Percentiles rank a stretch among this genome's conserved stretches.
These are phyloP conservation scores for Podarcis lilfordi DNA, from an alignment of 2,797 vertebrate species.

Conservation along the genomic window DNA sequence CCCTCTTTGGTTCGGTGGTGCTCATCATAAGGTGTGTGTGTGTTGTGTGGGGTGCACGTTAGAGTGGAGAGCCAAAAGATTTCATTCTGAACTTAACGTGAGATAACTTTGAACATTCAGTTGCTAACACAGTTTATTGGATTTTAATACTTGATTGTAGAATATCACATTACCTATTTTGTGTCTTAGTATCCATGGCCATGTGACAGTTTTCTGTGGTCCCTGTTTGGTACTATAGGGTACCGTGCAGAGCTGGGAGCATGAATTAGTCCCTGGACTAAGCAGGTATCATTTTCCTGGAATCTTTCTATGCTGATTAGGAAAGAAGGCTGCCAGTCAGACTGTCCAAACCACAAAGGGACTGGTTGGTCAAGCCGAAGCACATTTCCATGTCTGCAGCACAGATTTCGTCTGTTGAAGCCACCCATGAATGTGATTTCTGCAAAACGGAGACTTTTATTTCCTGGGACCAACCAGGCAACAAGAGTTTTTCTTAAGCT, in stretches of 20 bases:
- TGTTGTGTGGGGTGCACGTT: not conserved
- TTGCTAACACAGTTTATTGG: not conserved
- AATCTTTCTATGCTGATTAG: not conserved
- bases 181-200: not conserved
- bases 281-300: not conserved
- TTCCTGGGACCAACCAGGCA: not conserved
- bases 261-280: not conserved
- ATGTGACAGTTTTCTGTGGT: not conserved
- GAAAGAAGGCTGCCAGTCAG: not conserved
- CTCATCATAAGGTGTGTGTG: not conserved
- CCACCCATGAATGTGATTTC: not conserved
- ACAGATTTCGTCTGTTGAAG: not conserved
- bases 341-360: not conserved
- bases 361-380: not conserved
- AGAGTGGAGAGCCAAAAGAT: not conserved
- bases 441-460: no score
- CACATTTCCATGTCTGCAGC: not conserved
- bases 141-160: not conserved
- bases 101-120: not conserved
- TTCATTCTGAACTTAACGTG: not conserved
- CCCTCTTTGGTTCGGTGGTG: not conserved
- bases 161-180: no score
- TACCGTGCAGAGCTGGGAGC: not conserved
- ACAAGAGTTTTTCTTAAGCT: not conserved
- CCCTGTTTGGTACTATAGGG: not conserved